Evolutionary conservation across 2,888 invertebrate genomes (phyloP).

Genomic region (Anticlea derivata): DNA sequence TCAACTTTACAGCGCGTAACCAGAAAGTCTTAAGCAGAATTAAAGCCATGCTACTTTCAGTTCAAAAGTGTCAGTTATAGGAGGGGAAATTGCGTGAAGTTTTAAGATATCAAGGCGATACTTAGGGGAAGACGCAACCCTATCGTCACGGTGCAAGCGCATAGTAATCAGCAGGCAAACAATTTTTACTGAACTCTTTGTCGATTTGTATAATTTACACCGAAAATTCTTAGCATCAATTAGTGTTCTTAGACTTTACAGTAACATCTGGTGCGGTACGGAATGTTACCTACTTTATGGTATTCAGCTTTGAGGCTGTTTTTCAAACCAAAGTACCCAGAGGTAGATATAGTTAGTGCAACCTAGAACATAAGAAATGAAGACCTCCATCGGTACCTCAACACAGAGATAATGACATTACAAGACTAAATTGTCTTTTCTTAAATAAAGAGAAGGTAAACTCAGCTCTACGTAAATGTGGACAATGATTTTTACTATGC

Average conservation of each 20-base stretch:
- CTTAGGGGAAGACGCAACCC: constrained; percentile 64
- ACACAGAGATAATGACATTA: too few species aligned
- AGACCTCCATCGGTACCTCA: too few species aligned
- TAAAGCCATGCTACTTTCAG: not conserved
- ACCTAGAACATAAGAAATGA: too few species aligned
- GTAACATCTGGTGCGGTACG: constrained; percentile 15
- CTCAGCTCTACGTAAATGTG: too few species aligned
- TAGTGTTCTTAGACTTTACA: constrained; percentile 4
- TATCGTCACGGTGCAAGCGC: constrained; percentile 70
- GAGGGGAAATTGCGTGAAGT: constrained; percentile 5
- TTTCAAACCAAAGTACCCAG: too few species aligned
- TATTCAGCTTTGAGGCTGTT: too few species aligned
- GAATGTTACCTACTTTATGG: not conserved
- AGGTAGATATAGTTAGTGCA: too few species aligned
- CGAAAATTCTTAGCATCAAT: constrained; percentile 33
- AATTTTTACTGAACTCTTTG: constrained; percentile 39
- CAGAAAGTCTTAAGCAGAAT: constrained; percentile 13
- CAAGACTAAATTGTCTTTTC: too few species aligned
- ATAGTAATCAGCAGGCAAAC: constrained; percentile 70
- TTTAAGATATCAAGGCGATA: constrained; percentile 20
- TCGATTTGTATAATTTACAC: constrained; percentile 22
- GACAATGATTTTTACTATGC: too few species aligned
- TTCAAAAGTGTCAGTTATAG: not conserved
- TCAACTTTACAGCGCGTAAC: constrained; percentile 7
- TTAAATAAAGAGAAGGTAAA: too few species aligned